phyloP scores from a whole-genome alignment of 2,888 invertebrate species.

The Argyresthia albistria region DNA sequence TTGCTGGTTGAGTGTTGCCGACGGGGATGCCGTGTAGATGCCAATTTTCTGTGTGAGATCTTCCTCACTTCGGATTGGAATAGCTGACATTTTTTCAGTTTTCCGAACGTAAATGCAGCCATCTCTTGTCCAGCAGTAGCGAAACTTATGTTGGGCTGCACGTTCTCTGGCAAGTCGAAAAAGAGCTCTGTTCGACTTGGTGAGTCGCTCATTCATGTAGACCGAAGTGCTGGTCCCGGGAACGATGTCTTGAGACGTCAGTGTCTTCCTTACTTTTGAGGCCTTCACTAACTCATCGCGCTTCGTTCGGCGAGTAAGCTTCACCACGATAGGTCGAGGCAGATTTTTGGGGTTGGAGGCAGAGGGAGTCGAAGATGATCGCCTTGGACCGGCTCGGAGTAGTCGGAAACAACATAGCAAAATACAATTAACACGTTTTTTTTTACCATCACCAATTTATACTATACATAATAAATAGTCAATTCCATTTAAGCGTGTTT shows the following conservation, averaged over 20 bases:
- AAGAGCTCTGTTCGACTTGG: neutral
- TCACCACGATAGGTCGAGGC: neutral
- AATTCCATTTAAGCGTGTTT: no score
- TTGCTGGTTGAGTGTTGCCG: neutral
- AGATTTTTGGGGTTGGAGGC: no score
- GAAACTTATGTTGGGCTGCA: neutral
- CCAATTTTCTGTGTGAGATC: neutral
- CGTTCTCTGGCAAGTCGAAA: conserved; percentile 1
- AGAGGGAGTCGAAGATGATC: no score
- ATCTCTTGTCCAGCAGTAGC: conserved; percentile 2
- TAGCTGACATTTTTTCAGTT: neutral
- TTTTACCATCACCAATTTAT: no score
- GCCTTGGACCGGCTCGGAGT: no score
- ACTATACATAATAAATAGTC: no score
- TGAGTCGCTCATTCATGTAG: conserved; percentile 4
- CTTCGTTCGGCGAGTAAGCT: neutral
- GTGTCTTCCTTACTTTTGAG: neutral
- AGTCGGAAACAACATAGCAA: no score
- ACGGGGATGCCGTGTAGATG: neutral
- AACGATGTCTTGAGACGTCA: neutral
- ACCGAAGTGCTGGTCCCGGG: neutral
- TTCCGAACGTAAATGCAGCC: neutral
- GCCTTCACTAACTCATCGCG: neutral
- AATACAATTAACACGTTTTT: no score
- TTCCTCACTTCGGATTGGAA: neutral